A percentile compares a stretch with the other conserved stretches of the same genome.
Evolutionary conservation across 2,113 vertebrate species (phyloP).

Genomic region (Spizaetus ornatus): DNA sequence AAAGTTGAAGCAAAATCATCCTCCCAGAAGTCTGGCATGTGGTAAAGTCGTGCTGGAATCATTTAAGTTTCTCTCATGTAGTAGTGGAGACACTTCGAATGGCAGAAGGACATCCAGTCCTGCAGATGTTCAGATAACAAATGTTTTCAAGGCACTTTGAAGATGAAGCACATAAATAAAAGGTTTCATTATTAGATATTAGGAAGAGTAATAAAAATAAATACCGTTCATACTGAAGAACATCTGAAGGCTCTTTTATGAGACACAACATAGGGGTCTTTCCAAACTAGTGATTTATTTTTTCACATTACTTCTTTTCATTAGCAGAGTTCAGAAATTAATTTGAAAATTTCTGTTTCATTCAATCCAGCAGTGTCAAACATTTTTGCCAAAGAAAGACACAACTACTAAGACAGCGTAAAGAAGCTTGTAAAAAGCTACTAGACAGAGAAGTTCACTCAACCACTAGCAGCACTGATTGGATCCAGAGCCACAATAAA

Average conservation of each 20-base stretch:
- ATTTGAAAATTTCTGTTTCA: background rate
- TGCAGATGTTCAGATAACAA: constrained; percentile 28
- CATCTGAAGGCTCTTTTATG: constrained; percentile 11
- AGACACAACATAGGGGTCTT: background rate
- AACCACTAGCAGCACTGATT: background rate
- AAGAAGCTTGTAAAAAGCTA: constrained; percentile 16
- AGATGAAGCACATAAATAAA: constrained; percentile 13
- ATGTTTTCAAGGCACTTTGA: constrained; percentile 33
- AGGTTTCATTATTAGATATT: constrained; percentile 38
- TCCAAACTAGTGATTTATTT: background rate
- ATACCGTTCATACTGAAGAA: background rate
- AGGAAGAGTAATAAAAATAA: constrained; percentile 27
- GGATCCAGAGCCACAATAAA: constrained; percentile 39
- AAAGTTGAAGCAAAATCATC: background rate
- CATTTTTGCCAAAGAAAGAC: background rate
- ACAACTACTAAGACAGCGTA: background rate
- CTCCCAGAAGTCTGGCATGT: background rate
- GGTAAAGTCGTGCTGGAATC: background rate
- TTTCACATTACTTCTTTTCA: background rate
- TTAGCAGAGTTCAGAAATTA: constrained; percentile 7
- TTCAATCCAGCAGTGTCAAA: background rate
- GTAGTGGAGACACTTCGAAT: background rate
- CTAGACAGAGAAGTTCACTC: background rate
- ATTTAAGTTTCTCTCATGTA: background rate
- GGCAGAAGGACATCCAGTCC: background rate